These are phyloP conservation scores for Aradus depressus DNA, from an alignment of 2,888 invertebrate genomes.

Conservation along the genomic window DNA sequence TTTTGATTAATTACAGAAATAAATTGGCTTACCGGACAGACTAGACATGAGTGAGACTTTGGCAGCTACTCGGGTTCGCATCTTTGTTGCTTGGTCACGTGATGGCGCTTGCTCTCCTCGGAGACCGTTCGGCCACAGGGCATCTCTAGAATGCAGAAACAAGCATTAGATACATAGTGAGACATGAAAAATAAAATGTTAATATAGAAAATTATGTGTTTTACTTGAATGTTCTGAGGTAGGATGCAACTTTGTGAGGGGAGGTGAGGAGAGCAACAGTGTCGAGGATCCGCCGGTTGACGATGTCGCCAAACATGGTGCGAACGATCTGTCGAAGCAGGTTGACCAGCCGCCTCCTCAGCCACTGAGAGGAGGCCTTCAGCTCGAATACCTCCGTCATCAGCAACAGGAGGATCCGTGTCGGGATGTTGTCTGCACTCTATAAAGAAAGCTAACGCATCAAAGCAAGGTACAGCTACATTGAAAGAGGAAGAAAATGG, in stretches of 20 bases:
- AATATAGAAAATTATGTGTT: constrained; percentile 33
- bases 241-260: constrained; percentile 77
- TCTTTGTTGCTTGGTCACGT: constrained; percentile 48
- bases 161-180: neutral
- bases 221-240: constrained; percentile 74
- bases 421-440: constrained; percentile 65
- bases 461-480: no score
- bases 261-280: constrained; percentile 77
- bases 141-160: constrained; percentile 39
- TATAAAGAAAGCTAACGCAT: no score
- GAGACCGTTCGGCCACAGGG: constrained; percentile 49
- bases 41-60: constrained; percentile 74
- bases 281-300: constrained; percentile 77
- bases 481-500: no score
- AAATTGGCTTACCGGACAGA: constrained; percentile 51
- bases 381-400: constrained; percentile 80
- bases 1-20: neutral
- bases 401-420: constrained; percentile 63
- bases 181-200: neutral
- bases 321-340: constrained; percentile 64
- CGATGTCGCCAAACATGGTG: constrained; percentile 70
- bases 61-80: constrained; percentile 72
- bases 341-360: constrained; percentile 61
- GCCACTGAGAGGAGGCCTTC: constrained; percentile 69
- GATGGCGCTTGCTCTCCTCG: constrained; percentile 43